phyloP scores from a whole-genome alignment of 2,888 invertebrate genomes.

The Tachina lurida region DNA sequence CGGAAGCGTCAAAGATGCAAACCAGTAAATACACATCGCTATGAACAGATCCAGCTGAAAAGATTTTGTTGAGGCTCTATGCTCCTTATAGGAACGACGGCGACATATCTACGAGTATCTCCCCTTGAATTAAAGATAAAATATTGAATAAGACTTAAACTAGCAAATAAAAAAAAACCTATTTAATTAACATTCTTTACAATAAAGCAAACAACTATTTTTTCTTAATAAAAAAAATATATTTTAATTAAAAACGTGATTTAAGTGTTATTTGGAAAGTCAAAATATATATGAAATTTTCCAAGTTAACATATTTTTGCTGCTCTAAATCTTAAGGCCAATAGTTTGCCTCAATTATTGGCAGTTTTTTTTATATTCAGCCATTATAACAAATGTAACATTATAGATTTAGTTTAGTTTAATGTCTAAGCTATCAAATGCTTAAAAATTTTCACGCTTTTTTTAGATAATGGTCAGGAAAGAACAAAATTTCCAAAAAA shows the following conservation, averaged over 20 bases:
- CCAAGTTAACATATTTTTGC: conserved; percentile 1
- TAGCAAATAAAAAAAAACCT: too few relatives aligned
- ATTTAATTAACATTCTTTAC: too few relatives aligned
- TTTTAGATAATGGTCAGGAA: conserved; percentile 47
- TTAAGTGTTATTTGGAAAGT: conserved; percentile 60
- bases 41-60: background rate
- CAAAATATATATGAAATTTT: conserved; percentile 7
- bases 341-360: conserved; percentile 18
- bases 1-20: background rate
- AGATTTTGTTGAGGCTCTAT: too few relatives aligned
- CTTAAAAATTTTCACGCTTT: conserved; percentile 64
- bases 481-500: conserved; percentile 18
- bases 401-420: conserved; percentile 25
- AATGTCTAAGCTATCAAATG: conserved; percentile 32
- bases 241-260: conserved; percentile 69
- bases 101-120: too few relatives aligned
- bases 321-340: conserved; percentile 61
- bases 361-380: conserved; percentile 15
- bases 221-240: conserved; percentile 1
- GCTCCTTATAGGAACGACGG: too few relatives aligned
- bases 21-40: background rate
- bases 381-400: conserved; percentile 30
- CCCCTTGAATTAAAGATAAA: too few relatives aligned
- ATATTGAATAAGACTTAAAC: too few relatives aligned
- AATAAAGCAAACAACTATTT: background rate